A percentile compares a stretch with the other conserved stretches of the same genome.
These are phyloP conservation scores for Neoniphon sammara DNA, from an alignment of 2,797 vertebrate species.

Conservation along the genomic window DNA sequence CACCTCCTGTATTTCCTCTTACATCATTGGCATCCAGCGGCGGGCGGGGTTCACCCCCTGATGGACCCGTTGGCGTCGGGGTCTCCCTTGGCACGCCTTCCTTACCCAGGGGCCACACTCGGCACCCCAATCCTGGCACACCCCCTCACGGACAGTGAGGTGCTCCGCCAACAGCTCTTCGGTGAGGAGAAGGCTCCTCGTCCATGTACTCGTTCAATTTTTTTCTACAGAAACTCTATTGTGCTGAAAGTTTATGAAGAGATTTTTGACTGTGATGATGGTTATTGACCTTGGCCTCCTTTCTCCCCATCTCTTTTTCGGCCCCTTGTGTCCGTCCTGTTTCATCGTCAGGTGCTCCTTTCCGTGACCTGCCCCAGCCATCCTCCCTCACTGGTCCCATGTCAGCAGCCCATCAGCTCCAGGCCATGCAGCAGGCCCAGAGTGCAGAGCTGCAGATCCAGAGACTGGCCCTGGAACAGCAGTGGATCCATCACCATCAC, in stretches of 20 bases:
- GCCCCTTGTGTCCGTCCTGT: conserved; percentile 11
- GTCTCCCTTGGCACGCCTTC: conserved; percentile 96
- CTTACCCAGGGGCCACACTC: conserved; percentile 95
- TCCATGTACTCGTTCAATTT: conserved; percentile 80
- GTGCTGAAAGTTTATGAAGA: conserved; percentile 55
- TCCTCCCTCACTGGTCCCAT: conserved; percentile 94
- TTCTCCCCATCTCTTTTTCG: not conserved
- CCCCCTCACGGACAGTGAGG: conserved; percentile 98
- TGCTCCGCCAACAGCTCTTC: conserved; percentile 99
- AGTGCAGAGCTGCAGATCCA: conserved; percentile 98
- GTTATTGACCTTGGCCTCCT: conserved; percentile 43
- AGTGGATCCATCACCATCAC: conserved; percentile 97
- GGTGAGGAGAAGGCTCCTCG: conserved; percentile 88
- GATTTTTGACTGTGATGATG: conserved; percentile 17
- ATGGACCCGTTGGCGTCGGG: conserved; percentile 97
- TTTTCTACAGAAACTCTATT: conserved; percentile 72
- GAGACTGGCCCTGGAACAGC: conserved; percentile 98
- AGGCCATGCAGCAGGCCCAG: conserved; percentile 99
- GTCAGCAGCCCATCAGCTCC: conserved; percentile 98
- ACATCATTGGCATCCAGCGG: conserved; percentile 90
- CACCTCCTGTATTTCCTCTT: conserved; percentile 85
- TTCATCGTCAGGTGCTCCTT: conserved; percentile 88
- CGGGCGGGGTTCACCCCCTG: conserved; percentile 97
- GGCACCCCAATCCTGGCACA: conserved; percentile 96
- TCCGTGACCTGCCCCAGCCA: conserved; percentile 94